A percentile compares a stretch with the other conserved stretches of the same genome.
Evolutionary conservation across 2,797 vertebrate genomes (phyloP).

Genomic region (Bradypodion pumilum): DNA sequence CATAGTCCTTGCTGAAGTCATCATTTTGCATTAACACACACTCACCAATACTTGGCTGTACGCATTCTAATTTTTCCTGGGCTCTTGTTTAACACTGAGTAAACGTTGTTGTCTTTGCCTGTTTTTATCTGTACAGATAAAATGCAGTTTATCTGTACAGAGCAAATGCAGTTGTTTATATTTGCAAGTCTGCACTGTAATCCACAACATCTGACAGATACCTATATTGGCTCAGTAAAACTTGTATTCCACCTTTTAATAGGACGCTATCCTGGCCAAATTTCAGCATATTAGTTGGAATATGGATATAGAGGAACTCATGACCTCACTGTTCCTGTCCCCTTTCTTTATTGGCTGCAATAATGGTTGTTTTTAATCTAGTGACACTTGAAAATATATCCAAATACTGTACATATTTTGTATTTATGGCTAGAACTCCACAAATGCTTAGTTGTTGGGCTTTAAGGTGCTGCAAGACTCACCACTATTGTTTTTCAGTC

Average conservation of each 20-base stretch:
- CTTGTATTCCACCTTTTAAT: background rate
- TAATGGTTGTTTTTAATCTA: background rate
- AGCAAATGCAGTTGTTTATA: background rate
- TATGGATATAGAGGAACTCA: background rate
- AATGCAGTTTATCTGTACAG: too few relatives aligned
- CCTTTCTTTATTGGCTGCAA: background rate
- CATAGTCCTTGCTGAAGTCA: background rate
- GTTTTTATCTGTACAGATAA: background rate
- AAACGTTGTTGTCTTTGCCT: background rate
- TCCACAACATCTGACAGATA: slow-evolving; percentile 47
- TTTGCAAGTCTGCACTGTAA: background rate
- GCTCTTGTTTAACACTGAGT: background rate
- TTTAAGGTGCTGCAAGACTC: too few relatives aligned
- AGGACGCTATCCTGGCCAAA: background rate
- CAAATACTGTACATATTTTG: background rate
- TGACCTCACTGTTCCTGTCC: background rate
- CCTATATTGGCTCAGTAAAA: slow-evolving; percentile 67
- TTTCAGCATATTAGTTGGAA: background rate
- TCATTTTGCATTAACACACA: background rate
- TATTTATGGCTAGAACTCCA: too few relatives aligned
- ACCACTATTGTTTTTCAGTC: background rate
- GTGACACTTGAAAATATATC: too few relatives aligned
- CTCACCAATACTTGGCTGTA: slow-evolving; percentile 12
- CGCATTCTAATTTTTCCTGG: slow-evolving; percentile 1
- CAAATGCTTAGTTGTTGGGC: too few relatives aligned